These are phyloP conservation scores for Pollenia labialis DNA, from an alignment of 2,888 invertebrate species.

Conservation along the genomic window DNA sequence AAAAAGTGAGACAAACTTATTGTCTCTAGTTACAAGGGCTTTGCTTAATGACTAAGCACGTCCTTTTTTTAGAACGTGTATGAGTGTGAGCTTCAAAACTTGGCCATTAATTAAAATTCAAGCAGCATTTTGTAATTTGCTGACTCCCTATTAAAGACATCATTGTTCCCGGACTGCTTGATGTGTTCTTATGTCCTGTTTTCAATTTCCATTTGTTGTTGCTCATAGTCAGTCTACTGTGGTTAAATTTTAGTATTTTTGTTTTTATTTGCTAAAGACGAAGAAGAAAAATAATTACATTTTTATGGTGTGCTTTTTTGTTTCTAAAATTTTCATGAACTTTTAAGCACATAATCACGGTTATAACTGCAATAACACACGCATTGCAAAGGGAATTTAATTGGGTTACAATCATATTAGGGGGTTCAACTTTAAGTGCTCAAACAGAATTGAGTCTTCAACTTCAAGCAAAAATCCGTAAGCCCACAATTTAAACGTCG, in stretches of 20 bases:
- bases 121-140: conserved; percentile 79
- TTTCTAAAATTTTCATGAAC: conserved; percentile 46
- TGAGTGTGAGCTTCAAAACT: conserved; percentile 18
- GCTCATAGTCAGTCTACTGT: conserved; percentile 42
- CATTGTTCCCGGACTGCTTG: conserved; percentile 18
- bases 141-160: conserved; percentile 58
- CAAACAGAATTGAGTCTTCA: no score
- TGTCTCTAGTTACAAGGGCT: conserved; percentile 23
- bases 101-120: conserved; percentile 82
- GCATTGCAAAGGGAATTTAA: background rate
- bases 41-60: conserved; percentile 59
- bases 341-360: conserved; percentile 66
- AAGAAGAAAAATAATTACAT: conserved; percentile 24
- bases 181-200: conserved; percentile 41
- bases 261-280: background rate
- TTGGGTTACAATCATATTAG: background rate
- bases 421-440: background rate
- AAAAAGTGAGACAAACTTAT: background rate
- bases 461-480: no score
- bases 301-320: conserved; percentile 44
- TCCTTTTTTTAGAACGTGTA: conserved; percentile 2
- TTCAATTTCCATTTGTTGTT: conserved; percentile 25
- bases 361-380: conserved; percentile 32
- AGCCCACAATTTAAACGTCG: no score
- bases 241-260: conserved; percentile 24